Conservation (phyloP, 2,113 vertebrate genomes). For the Psophia crepitans region DNA sequence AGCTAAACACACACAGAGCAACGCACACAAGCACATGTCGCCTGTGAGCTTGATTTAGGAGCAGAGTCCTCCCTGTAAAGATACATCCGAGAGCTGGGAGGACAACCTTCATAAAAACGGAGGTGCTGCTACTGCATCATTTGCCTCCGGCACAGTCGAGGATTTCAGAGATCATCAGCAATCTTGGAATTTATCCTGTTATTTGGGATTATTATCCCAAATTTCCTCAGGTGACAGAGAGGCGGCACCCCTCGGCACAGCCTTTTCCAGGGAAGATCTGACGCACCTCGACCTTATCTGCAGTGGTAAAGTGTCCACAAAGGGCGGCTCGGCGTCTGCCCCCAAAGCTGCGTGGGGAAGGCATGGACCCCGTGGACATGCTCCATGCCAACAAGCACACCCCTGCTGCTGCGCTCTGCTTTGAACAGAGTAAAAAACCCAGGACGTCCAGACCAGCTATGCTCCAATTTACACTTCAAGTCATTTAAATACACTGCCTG, state of each 20-base stretch:
- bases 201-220: not conserved
- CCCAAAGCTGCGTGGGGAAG: not conserved
- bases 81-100: not conserved
- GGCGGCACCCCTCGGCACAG: not conserved
- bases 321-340: not conserved
- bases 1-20: too few relatives aligned
- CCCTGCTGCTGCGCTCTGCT: not conserved
- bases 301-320: not conserved
- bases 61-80: not conserved
- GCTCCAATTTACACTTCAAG: not conserved
- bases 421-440: not conserved
- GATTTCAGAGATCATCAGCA: not conserved
- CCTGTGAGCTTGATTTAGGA: not conserved
- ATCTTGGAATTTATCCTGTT: not conserved
- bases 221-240: not conserved
- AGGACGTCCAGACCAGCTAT: not conserved
- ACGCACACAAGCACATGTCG: accelerated
- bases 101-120: not conserved
- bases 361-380: not conserved
- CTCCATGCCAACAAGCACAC: not conserved
- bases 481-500: conserved; percentile 18
- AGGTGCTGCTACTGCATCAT: accelerated
- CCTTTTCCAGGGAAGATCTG: not conserved
- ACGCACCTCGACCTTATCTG: not conserved
- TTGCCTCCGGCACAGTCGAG: not conserved